Conservation (phyloP, 1,140 invertebrate genomes). For the Drosophila triauraria region DNA sequence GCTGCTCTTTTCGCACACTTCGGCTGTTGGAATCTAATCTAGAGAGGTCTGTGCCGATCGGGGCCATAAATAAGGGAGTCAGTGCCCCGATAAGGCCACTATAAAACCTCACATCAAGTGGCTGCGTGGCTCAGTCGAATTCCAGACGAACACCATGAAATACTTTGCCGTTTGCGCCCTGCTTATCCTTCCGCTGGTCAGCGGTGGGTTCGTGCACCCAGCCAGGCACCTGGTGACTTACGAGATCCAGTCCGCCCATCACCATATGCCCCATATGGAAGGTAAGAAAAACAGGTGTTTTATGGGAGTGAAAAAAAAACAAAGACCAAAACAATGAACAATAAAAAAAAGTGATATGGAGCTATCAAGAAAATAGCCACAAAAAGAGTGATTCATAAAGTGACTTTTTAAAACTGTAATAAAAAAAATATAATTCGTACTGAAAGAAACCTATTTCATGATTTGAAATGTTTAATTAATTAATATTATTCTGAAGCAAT, state of each 20-base stretch:
- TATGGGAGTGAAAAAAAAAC: not conserved
- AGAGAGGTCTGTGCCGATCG: slow-evolving; percentile 19
- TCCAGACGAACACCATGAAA: slow-evolving; percentile 52
- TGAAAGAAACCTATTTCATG: not conserved
- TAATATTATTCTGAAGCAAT: no score
- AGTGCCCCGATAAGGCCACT: slow-evolving; percentile 11
- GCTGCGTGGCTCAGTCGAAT: slow-evolving; percentile 26
- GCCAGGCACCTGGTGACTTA: slow-evolving; percentile 20
- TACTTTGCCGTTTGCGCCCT: slow-evolving; percentile 55
- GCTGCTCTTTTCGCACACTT: slow-evolving; percentile 5
- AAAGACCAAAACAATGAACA: not conserved
- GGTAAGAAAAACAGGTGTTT: slow-evolving; percentile 1
- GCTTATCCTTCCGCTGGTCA: slow-evolving; percentile 65
- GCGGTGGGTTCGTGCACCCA: slow-evolving; percentile 40
- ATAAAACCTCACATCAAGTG: slow-evolving; percentile 49
- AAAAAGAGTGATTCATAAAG: slow-evolving; percentile 1
- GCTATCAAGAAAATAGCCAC: not conserved
- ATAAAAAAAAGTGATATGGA: not conserved
- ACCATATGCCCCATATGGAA: slow-evolving; percentile 20
- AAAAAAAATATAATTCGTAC: no score
- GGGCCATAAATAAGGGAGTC: slow-evolving; percentile 25
- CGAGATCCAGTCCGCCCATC: slow-evolving; percentile 22
- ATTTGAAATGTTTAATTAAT: no score
- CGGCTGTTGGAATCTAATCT: slow-evolving; percentile 21
- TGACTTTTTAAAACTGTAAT: no score